phyloP scores from a whole-genome alignment of 1,140 invertebrate genomes.

The Acromyrmex heyeri region DNA sequence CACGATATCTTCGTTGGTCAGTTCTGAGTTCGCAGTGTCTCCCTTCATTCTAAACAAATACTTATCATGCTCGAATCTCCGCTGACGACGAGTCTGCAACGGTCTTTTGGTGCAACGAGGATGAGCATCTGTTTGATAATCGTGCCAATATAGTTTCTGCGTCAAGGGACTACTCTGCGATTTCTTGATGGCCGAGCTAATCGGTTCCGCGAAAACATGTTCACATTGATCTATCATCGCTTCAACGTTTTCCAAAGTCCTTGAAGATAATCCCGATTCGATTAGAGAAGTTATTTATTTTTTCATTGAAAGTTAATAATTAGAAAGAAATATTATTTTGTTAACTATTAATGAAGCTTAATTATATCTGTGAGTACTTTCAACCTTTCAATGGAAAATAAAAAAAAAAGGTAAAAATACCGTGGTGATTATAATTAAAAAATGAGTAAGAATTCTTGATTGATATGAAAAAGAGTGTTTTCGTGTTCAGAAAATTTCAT shows the following conservation, averaged over 20 bases:
- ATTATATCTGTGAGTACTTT: neutral
- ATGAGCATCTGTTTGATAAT: neutral
- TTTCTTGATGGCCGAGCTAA: constrained; percentile 44
- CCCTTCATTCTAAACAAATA: neutral
- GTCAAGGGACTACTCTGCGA: constrained; percentile 56
- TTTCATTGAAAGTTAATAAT: neutral
- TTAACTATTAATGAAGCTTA: neutral
- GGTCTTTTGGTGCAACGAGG: constrained; percentile 37
- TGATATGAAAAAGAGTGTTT: neutral
- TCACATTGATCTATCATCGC: constrained; percentile 63
- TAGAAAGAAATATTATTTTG: neutral
- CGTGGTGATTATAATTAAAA: neutral
- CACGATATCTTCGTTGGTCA: neutral
- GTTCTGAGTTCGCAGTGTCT: neutral
- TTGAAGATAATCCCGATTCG: neutral
- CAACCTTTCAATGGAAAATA: neutral
- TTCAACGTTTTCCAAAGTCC: constrained; percentile 64
- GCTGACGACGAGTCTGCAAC: constrained; percentile 17
- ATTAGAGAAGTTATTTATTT: constrained; percentile 13
- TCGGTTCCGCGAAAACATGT: constrained; percentile 9
- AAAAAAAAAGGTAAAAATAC: neutral
- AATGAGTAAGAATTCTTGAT: neutral
- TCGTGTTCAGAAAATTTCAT: neutral
- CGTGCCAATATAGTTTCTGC: constrained; percentile 15
- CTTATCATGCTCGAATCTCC: constrained; percentile 35